Evolutionary conservation across 2,888 invertebrate species (phyloP), one percentile per base, ranked within the genome.

Genomic region (Phortica okadai): DNA sequence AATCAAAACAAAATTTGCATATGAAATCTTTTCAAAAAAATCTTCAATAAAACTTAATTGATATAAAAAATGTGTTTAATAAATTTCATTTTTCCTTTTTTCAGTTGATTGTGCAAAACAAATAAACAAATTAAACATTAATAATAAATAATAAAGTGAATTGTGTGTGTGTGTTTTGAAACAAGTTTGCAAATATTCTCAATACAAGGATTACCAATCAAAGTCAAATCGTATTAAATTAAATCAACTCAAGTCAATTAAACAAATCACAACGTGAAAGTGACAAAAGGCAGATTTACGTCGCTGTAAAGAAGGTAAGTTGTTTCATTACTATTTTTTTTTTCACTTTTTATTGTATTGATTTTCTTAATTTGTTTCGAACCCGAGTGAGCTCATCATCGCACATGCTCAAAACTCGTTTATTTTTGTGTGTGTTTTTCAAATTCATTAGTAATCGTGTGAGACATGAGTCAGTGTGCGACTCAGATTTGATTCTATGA

Each of bases 351-450:
- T 11, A 2, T 21, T 62, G 25, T 62, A 25, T 62, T 64, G 16
- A 7, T 45, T 21, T 69, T 69, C n/a, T 45, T 7, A 69, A 69
- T 21, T 69, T 45, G 69, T 69, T 45, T 42, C 10, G 45, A 41
- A 66, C n/a, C n/a, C 45, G 14, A 41, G 42, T 69, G 69, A 69
- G 69, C 69, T 69, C 69, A 69, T 69, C 69, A 33, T n/a, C 33
- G n/a, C 41, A 14, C 45, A 21, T 8, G 45, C n/a, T 69, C 41
- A 8, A 45, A 69, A 69, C 69, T 69, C 21, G 69, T 69, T 69
- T 69, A 41, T 14, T 8, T 6, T 10, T 45, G 45, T 14, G 16
- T 25, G 25, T 21, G 16, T 45, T 21, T 69, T 11, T 69, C 45
- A 21, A 44, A 69, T 66, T 21, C 50, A 69, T 69, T 45, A 50